Percentiles rank a stretch among this genome's conserved stretches.
phyloP scores from a whole-genome alignment of 2,888 invertebrate species.

The Xylocampa areola region DNA sequence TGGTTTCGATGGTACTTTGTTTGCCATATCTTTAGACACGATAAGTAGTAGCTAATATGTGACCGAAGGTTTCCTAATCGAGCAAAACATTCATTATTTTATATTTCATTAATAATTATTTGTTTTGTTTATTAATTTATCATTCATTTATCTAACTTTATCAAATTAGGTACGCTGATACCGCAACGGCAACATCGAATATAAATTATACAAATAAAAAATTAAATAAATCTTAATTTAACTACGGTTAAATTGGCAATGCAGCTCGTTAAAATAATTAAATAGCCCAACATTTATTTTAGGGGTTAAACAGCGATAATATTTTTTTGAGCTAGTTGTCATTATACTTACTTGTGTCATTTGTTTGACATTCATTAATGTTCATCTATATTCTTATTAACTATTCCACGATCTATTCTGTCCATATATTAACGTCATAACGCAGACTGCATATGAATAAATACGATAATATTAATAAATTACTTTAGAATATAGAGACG shows the following conservation, averaged over 20 bases:
- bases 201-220: slow-evolving; percentile 21
- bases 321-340: slow-evolving; percentile 26
- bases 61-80: too few species aligned
- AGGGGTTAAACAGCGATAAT: slow-evolving; percentile 17
- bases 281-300: slow-evolving; percentile 37
- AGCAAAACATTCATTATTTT: too few species aligned
- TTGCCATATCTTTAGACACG: too few species aligned
- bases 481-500: slow-evolving; percentile 21
- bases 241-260: slow-evolving; percentile 26
- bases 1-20: too few species aligned
- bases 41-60: too few species aligned
- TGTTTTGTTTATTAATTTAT: too few species aligned
- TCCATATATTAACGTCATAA: slow-evolving; percentile 50
- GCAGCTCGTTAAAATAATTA: slow-evolving; percentile 38
- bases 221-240: slow-evolving; percentile 18
- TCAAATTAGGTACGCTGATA: too few species aligned
- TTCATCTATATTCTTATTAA: slow-evolving; percentile 55
- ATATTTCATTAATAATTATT: too few species aligned
- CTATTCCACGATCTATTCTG: slow-evolving; percentile 50
- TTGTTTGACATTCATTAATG: slow-evolving; percentile 50
- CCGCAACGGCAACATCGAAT: slow-evolving; percentile 9
- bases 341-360: slow-evolving; percentile 15
- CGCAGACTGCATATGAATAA: slow-evolving; percentile 33
- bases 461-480: slow-evolving; percentile 48
- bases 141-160: too few species aligned